Percentiles rank a stretch among this genome's conserved stretches.
These are phyloP conservation scores for Sturnira hondurensis DNA, from an alignment of 2,113 vertebrate species.

Conservation along the genomic window DNA sequence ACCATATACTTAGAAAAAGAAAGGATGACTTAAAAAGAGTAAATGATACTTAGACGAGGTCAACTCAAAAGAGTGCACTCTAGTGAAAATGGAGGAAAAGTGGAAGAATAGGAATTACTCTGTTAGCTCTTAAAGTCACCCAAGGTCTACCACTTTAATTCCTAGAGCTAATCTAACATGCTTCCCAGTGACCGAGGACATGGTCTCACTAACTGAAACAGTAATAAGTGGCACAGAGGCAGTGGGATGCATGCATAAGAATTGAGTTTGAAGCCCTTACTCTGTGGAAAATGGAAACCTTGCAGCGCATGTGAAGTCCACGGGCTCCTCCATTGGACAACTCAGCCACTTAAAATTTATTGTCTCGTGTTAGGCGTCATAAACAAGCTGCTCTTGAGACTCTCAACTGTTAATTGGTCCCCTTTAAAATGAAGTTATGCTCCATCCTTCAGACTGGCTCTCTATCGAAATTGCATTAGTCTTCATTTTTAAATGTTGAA, in stretches of 20 bases:
- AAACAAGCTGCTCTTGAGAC: slow-evolving; percentile 61
- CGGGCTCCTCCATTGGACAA: background rate
- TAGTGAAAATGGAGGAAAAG: rapidly evolving
- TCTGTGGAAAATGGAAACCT: background rate
- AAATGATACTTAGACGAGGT: background rate
- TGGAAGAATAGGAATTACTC: background rate
- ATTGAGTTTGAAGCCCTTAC: background rate
- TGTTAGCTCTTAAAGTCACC: background rate
- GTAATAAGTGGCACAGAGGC: rapidly evolving
- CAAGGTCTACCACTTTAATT: background rate
- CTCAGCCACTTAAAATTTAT: background rate
- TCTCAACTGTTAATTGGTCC: slow-evolving; percentile 69
- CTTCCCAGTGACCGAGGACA: background rate
- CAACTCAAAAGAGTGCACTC: background rate
- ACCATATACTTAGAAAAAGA: background rate
- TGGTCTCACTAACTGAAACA: background rate
- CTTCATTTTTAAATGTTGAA: slow-evolving; percentile 71
- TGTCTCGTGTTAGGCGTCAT: background rate
- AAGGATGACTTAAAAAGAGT: background rate
- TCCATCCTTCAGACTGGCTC: slow-evolving; percentile 36
- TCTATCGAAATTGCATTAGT: slow-evolving; percentile 66
- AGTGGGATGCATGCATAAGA: background rate
- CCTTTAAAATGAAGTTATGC: slow-evolving; percentile 56
- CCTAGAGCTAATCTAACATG: background rate
- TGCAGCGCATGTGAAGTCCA: background rate